phyloP scores from a whole-genome alignment of 92 coral and sea anemone genomes.

The Pocillopora meandrina region DNA sequence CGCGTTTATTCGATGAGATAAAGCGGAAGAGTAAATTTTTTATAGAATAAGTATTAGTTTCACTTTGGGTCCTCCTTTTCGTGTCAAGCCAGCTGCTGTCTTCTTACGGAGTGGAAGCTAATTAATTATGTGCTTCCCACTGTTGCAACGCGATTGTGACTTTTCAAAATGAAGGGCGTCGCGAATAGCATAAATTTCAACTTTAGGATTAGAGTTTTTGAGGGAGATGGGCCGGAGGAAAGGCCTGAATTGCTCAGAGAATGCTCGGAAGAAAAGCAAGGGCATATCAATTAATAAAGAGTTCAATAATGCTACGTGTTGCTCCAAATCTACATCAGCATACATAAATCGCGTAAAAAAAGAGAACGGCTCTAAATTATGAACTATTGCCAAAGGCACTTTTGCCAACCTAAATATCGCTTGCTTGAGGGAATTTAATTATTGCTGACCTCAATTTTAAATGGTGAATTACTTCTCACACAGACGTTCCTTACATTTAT shows the following conservation, averaged over 20 bases:
- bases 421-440: not conserved
- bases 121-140: conserved; percentile 1
- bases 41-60: not conserved
- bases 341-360: too few species aligned
- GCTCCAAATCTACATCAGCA: too few species aligned
- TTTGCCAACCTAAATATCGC: not conserved
- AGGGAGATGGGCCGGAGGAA: too few species aligned
- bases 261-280: too few species aligned
- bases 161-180: not conserved
- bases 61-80: not conserved
- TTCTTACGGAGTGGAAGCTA: not conserved
- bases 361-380: too few species aligned
- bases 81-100: not conserved
- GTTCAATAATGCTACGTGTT: too few species aligned
- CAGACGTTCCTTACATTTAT: not conserved
- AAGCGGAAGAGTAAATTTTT: too few species aligned
- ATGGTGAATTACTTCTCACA: not conserved
- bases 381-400: too few species aligned
- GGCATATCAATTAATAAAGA: too few species aligned
- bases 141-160: not conserved
- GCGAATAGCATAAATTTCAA: not conserved
- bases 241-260: too few species aligned
- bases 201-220: too few species aligned
- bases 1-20: too few species aligned
- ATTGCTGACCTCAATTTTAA: not conserved